Evolutionary conservation across 1,140 invertebrate species (phyloP).

Genomic region (Tetranychus urticae): DNA sequence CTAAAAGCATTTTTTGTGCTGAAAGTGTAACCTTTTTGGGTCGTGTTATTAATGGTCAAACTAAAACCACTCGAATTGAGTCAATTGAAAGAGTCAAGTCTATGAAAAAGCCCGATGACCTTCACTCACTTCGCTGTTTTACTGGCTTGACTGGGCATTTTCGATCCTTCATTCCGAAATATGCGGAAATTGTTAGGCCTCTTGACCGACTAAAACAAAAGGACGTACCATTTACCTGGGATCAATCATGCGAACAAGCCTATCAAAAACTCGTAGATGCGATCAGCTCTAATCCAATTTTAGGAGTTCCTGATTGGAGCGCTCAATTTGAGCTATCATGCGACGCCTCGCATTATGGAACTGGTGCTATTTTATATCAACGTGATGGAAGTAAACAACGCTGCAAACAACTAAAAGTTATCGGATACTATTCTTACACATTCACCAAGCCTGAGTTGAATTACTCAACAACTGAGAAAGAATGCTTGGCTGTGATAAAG

Average conservation of each 20-base stretch:
- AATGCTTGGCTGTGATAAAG: no score
- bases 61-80: background rate
- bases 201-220: background rate
- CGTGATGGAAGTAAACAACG: background rate
- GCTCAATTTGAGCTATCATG: background rate
- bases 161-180: background rate
- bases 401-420: background rate
- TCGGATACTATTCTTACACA: background rate
- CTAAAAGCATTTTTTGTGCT: background rate
- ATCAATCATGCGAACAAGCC: background rate
- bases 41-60: background rate
- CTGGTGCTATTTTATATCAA: background rate
- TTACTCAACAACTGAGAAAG: no score
- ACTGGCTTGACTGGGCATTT: background rate
- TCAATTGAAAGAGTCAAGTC: background rate
- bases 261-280: background rate
- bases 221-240: background rate
- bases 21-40: background rate
- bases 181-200: background rate
- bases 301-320: background rate
- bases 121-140: background rate
- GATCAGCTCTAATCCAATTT: background rate
- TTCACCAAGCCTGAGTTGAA: background rate
- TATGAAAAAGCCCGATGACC: background rate
- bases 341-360: background rate